These are phyloP conservation scores for Drosophila villosipedis DNA, from an alignment of 2,888 invertebrate genomes.

Conservation along the genomic window DNA sequence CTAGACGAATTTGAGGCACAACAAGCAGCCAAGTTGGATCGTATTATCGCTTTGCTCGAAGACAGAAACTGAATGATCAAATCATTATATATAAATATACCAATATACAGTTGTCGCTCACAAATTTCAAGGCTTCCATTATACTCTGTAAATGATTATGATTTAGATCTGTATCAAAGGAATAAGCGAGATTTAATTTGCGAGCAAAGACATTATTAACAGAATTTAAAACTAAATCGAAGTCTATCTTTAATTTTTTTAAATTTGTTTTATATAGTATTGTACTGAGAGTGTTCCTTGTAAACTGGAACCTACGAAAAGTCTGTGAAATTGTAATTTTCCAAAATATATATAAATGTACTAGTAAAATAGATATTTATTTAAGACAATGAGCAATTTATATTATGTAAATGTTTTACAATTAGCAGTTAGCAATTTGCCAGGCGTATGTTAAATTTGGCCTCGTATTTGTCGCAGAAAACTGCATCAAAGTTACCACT, in stretches of 20 bases:
- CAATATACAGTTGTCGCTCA: not conserved
- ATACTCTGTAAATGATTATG: not conserved
- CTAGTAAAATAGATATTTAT: not conserved
- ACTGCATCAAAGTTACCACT: slow-evolving; percentile 37
- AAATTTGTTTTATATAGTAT: not conserved
- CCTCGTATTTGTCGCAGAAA: slow-evolving; percentile 51
- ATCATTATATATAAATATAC: slow-evolving; percentile 1
- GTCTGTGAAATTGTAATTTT: slow-evolving; percentile 4
- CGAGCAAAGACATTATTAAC: not conserved
- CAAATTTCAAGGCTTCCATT: not conserved
- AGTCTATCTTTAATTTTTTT: not conserved
- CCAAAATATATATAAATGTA: slow-evolving; percentile 5
- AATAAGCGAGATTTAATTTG: not conserved
- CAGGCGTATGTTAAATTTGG: slow-evolving; percentile 40
- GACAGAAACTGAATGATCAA: slow-evolving; percentile 30
- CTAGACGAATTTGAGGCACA: slow-evolving; percentile 71
- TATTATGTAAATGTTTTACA: not conserved
- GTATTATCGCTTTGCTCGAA: slow-evolving; percentile 76
- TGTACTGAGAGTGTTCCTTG: not conserved
- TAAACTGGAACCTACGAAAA: not conserved
- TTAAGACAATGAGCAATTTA: not conserved
- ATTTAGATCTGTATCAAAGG: not conserved
- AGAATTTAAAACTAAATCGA: not conserved
- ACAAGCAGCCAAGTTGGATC: slow-evolving; percentile 78
- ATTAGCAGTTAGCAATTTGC: not conserved